Evolutionary conservation across 2,888 invertebrate genomes (phyloP).

Genomic region (Eristalis pertinax): DNA sequence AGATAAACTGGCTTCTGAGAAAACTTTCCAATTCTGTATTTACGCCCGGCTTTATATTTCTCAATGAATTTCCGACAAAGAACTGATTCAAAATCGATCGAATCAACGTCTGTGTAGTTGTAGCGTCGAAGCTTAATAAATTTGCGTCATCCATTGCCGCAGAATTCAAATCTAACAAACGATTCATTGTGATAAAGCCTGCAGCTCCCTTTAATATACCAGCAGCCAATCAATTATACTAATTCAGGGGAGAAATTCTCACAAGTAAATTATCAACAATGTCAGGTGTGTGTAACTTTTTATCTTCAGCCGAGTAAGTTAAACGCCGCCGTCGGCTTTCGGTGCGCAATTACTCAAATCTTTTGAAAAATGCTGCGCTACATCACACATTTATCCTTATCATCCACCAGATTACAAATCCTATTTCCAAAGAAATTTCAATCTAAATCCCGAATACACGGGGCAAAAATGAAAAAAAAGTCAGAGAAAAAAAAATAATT

Average conservation of each 20-base stretch:
- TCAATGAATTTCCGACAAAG: too few species aligned
- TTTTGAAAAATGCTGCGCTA: conserved; percentile 63
- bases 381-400: conserved; percentile 61
- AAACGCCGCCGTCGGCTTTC: neutral
- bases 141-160: neutral
- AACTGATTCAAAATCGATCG: too few species aligned
- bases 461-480: neutral
- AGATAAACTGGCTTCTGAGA: too few species aligned
- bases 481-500: conserved; percentile 42
- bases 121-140: neutral
- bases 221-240: conserved; percentile 49
- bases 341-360: conserved; percentile 60
- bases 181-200: conserved; percentile 38
- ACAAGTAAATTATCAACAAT: conserved; percentile 46
- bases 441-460: conserved; percentile 48
- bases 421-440: conserved; percentile 38
- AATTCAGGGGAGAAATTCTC: conserved; percentile 34
- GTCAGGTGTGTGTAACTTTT: conserved; percentile 42
- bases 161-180: neutral
- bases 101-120: too few species aligned
- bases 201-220: conserved; percentile 25
- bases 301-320: conserved; percentile 5
- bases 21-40: too few species aligned
- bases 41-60: too few species aligned
- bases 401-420: conserved; percentile 39